Conservation (phyloP, 2,888 invertebrate genomes). For the Troilus luridus region DNA sequence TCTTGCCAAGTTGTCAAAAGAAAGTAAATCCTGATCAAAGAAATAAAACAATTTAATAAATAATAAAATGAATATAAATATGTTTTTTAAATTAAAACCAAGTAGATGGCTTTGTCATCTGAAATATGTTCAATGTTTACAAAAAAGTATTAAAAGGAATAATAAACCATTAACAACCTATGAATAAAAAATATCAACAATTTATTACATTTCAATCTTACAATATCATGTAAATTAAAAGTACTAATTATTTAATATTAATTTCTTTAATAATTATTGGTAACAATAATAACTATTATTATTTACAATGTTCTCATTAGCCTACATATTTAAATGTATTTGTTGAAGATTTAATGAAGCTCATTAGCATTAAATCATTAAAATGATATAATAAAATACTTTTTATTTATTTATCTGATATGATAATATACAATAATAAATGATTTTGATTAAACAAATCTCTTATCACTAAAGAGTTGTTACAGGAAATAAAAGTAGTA, state of each 20-base stretch:
- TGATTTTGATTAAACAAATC: neutral
- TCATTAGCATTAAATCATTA: neutral
- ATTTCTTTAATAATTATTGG: slow-evolving; percentile 16
- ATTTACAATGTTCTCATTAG: slow-evolving; percentile 1
- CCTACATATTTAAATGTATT: neutral
- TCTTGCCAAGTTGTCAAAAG: too few relatives aligned
- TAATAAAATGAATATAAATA: too few relatives aligned
- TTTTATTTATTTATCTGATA: too few relatives aligned
- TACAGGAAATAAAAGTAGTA: too few relatives aligned
- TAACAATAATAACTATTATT: slow-evolving; percentile 11
- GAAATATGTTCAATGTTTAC: too few relatives aligned
- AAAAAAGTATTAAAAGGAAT: neutral
- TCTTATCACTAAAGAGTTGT: too few relatives aligned
- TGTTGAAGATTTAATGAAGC: neutral
- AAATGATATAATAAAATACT: neutral
- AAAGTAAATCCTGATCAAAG: too few relatives aligned
- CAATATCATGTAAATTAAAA: neutral
- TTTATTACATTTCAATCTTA: slow-evolving; percentile 13
- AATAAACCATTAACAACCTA: neutral
- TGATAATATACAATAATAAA: too few relatives aligned
- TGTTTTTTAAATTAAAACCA: too few relatives aligned
- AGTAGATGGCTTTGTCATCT: too few relatives aligned
- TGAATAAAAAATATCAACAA: slow-evolving; percentile 5
- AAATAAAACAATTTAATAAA: too few relatives aligned
- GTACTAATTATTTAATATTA: neutral